Evolutionary conservation across 2,113 vertebrate species (phyloP).

Genomic region (Colinus virginianus): DNA sequence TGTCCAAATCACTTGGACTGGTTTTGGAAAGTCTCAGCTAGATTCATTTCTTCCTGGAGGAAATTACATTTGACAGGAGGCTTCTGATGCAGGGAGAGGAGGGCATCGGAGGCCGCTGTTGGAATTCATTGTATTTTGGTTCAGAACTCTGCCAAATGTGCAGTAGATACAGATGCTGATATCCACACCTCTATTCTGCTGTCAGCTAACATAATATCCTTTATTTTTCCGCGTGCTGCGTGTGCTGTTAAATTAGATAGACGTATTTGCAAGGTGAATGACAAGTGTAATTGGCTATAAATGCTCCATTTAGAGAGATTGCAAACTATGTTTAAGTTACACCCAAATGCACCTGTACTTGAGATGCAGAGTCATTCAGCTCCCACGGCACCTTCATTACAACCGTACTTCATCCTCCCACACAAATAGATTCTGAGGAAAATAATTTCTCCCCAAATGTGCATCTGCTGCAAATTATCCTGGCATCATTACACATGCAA

Average conservation of each 20-base stretch:
- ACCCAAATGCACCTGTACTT: conserved; percentile 71
- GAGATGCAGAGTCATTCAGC: conserved; percentile 67
- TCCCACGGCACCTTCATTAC: conserved; percentile 64
- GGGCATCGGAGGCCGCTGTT: conserved; percentile 13
- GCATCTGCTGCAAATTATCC: conserved; percentile 60
- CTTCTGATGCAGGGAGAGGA: conserved; percentile 31
- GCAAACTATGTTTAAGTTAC: conserved; percentile 74
- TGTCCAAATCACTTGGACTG: conserved; percentile 61
- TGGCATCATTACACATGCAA: conserved; percentile 56
- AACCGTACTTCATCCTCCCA: conserved; percentile 67
- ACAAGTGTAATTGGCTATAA: conserved; percentile 74
- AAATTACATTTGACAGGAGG: conserved; percentile 56
- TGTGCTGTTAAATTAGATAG: conserved; percentile 57
- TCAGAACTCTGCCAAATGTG: conserved; percentile 31
- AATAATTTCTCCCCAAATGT: conserved; percentile 71
- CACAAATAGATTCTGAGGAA: conserved; percentile 63
- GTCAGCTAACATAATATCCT: conserved; percentile 45
- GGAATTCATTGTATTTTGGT: neutral
- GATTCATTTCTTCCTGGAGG: neutral
- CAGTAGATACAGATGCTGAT: conserved; percentile 2
- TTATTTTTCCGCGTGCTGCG: conserved; percentile 53
- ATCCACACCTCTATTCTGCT: conserved; percentile 23
- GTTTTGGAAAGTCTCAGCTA: conserved; percentile 56
- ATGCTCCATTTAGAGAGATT: conserved; percentile 68
- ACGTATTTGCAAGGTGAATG: conserved; percentile 68